A percentile compares a stretch with the other conserved stretches of the same genome.
phyloP scores from a whole-genome alignment of 2,113 vertebrate genomes.

The Microtus montanus region DNA sequence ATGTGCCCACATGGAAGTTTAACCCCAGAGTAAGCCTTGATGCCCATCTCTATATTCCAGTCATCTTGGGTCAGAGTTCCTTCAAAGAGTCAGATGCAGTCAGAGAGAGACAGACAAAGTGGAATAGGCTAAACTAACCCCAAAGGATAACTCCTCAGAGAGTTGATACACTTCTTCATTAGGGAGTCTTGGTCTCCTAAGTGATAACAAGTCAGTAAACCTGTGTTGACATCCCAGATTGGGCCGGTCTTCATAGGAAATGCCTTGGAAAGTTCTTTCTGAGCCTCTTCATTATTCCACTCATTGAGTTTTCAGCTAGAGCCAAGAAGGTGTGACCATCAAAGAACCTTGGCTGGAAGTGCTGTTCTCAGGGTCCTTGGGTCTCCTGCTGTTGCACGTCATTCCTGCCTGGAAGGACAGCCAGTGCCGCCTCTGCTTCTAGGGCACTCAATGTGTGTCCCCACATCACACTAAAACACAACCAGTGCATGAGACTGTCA shows the following conservation, averaged over 20 bases:
- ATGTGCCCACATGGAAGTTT: neutral
- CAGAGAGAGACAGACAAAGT: neutral
- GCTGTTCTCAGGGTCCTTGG: neutral
- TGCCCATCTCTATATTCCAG: neutral
- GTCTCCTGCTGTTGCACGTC: neutral
- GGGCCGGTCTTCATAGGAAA: neutral
- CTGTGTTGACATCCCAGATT: neutral
- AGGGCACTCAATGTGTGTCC: neutral
- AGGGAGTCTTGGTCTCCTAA: neutral
- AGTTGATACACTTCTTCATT: neutral
- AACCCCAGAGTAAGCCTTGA: neutral
- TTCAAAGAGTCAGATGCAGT: neutral
- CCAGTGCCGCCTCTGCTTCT: neutral
- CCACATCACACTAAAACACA: neutral
- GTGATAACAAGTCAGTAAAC: neutral
- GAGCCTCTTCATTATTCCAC: neutral
- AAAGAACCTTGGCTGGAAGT: neutral
- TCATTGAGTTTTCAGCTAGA: neutral
- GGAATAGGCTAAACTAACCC: neutral
- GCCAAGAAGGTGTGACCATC: neutral
- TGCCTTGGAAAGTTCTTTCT: neutral
- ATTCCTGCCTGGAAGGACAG: neutral
- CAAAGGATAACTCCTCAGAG: neutral
- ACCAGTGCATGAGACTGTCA: neutral
- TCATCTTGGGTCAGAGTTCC: neutral